Conservation (phyloP, 2,113 vertebrate species). For the Actinemys pallida region DNA sequence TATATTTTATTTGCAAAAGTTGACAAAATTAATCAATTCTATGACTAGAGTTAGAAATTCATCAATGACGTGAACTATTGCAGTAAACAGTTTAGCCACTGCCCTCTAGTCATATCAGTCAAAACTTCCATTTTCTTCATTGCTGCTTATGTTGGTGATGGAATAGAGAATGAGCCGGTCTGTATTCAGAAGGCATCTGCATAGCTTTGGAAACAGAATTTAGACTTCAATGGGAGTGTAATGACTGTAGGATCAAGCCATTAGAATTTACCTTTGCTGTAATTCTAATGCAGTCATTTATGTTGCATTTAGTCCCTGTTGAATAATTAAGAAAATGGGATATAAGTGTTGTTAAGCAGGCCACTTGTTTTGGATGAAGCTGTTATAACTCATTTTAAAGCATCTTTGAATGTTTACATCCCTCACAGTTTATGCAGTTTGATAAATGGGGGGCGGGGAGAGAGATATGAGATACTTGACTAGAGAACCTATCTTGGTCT, state of each 20-base stretch:
- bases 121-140: background rate
- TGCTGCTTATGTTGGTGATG: background rate
- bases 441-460: background rate
- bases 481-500: background rate
- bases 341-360: constrained; percentile 29
- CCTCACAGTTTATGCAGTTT: background rate
- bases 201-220: background rate
- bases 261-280: background rate
- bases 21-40: background rate
- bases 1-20: background rate
- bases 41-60: background rate
- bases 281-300: background rate
- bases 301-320: background rate
- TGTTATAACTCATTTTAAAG: constrained; percentile 38
- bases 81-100: too few species aligned
- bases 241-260: background rate
- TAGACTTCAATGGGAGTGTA: background rate
- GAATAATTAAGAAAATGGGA: constrained; percentile 6
- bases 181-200: too few species aligned
- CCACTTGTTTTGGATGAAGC: constrained; percentile 37
- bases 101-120: too few species aligned
- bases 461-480: too few species aligned
- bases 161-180: too few species aligned
- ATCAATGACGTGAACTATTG: background rate
- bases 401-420: background rate